Base-by-base conservation (phyloP, 37 sponge, comb jelly and placozoan genomes). In the Chondrosia reniformis region DNA sequence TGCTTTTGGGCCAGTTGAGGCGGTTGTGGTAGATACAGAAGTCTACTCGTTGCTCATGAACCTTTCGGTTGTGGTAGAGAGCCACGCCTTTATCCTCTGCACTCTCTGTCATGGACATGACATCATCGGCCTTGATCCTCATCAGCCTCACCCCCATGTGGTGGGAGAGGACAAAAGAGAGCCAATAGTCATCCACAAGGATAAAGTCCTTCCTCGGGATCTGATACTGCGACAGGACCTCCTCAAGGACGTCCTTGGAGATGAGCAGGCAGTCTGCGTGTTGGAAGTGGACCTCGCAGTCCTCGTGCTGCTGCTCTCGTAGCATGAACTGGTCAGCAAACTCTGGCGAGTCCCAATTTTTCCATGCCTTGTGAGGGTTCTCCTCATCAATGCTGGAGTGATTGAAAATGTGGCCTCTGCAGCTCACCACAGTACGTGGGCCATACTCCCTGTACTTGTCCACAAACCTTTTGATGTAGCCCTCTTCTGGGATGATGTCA, bases 161-260 rank as follows among this genome's bases (percentile, higher is more conserved):
- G 79, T 88, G 89, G 4, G 89, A 88, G 37, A 88, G 66, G 22
- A 88, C 84, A 49, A 83, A 88, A 6, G 84, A 83, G 80, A 88
- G 36, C 84, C 84, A 88, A 55, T 88, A 88, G 71, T 88, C 89
- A 74, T 88, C 89, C 7, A 88, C 76, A 12, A 88, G 64, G 43
- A 83, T 79, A 56, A 55, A 79, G 25, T 88, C 89, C 24, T 78
- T 64, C 2, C 37, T 17, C 4, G 89, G 89, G n/a, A 88, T 30
- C 39, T 66, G 66, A 56, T 79, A 88, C 66, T 32, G 2, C 28
- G 73, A 2, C 15, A 36, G 39, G 1, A 66, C 66, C 37, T 83
- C 80, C 0, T 67, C 62, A 33, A 88, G 67, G 54, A 88, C 43
- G 3, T 3, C 2, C 28, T 57, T 65, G 8, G 89, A 80, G 49